Evolutionary conservation across 2,113 vertebrate species (phyloP), one percentile per base, ranked within the genome.

Genomic region (Poeciliopsis turrubarensis): DNA sequence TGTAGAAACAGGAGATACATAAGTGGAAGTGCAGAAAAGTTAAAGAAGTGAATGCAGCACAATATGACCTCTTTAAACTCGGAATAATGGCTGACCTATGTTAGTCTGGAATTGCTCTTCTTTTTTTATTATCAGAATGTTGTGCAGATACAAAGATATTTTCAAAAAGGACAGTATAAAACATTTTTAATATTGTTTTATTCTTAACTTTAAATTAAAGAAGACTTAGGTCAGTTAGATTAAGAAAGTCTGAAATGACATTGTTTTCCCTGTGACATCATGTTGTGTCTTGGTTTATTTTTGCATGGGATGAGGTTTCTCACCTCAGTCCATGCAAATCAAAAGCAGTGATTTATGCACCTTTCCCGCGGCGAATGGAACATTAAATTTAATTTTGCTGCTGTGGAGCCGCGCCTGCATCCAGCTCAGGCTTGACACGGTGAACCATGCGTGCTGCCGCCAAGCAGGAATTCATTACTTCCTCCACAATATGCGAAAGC

Each of bases 301-400:
- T 95, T 95, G 95, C 92, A 93, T 91, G 60, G 93, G 93, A 95
- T 91, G 80, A 94, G 94, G 93, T 94, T 85, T 93, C 88, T 95
- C 94, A 81, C 93, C 94, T 86, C 90, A 96, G 93, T 95, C 95
- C 96, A 98, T 98, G 97, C 97, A 99, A 97, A 98, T 97, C 95
- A 95, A 96, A 96, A 88, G 92, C 86, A 91, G 92, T 98, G 97
- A 99, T 98, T 98, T 97, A 99, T 98, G 96, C 96, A 96, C 95
- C 95, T 93, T 95, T 95, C 93, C 89, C 75, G 91, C 76, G 72
- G 93, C 94, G 94, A 95, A 95, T 96, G 95, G 95, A 97, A 96
- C 96, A 96, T 96, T 97, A 96, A 94, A 98, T 99, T 97, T 97
- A 98, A 99, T 99, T 98, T 96, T 97, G 95, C 93, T 91, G 94